A percentile compares a stretch with the other conserved stretches of the same genome.
Conservation (phyloP, 1,140 invertebrate genomes). For the Zaprionus lachaisei region DNA sequence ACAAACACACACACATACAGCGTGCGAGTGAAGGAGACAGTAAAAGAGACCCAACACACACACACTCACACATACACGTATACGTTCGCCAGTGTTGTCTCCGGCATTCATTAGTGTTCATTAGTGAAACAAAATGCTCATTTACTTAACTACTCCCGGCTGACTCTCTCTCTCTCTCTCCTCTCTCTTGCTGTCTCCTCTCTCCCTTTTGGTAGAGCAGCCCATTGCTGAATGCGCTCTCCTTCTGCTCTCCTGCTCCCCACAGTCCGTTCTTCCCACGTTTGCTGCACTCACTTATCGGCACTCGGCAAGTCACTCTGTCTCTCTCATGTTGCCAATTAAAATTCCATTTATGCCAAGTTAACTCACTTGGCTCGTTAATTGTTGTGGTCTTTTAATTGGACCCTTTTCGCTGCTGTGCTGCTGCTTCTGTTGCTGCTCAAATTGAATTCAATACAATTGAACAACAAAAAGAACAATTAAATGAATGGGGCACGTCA, state of each 20-base stretch:
- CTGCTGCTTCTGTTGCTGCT: constrained; percentile 30
- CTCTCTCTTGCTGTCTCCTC: constrained; percentile 15
- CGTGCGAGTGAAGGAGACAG: background rate
- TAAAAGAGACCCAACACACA: constrained; percentile 10
- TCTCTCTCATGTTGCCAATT: constrained; percentile 81
- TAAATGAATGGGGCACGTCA: constrained; percentile 60
- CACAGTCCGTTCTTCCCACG: background rate
- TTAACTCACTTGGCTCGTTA: constrained; percentile 84
- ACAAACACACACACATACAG: constrained; percentile 35
- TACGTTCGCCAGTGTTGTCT: constrained; percentile 74
- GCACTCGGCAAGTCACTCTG: constrained; percentile 73
- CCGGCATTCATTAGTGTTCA: constrained; percentile 84
- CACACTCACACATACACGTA: constrained; percentile 21
- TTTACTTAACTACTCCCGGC: constrained; percentile 81
- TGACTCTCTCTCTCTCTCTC: constrained; percentile 17
- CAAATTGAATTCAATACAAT: constrained; percentile 78
- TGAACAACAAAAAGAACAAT: constrained; percentile 67
- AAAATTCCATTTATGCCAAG: constrained; percentile 84
- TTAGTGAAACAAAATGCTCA: constrained; percentile 84
- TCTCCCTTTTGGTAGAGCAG: background rate
- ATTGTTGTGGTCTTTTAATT: constrained; percentile 84
- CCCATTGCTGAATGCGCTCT: background rate
- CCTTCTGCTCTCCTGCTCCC: constrained; percentile 6
- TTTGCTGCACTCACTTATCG: constrained; percentile 67
- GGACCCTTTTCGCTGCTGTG: constrained; percentile 71